Evolutionary conservation across 1,140 invertebrate species (phyloP), one percentile per base, ranked within the genome.

Genomic region (Leptonema lineaticorne): DNA sequence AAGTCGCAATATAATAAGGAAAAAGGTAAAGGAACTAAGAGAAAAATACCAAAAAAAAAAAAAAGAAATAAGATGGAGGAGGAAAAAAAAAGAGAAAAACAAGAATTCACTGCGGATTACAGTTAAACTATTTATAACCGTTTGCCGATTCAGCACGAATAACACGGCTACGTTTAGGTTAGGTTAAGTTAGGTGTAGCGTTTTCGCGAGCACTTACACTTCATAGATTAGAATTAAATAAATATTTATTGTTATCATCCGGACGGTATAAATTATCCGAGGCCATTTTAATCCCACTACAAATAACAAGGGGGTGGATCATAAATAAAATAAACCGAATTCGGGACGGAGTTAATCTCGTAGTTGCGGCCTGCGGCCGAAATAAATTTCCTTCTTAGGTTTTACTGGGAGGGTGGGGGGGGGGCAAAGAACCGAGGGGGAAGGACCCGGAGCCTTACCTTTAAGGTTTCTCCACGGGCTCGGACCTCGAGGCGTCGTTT

Each of bases 281-380:
- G 37, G 41, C 45, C 64, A 63, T 60, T 64, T 65, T 67, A 67
- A 71, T 67, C 65, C 70, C 50, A 41, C 26, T 64, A 71, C 69
- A 68, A 68, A 71, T 68, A 71, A 65, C 70, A 53, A 50, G 62
- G 53, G 62, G 53, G 62, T 28, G 48, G 50, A 50, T 67, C 67
- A 71, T 71, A 71, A 71, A 71, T 71, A 71, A 71, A 71, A 71
- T 71, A 71, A 71, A 68, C 70, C 70, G 56, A 71, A 71, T 71
- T 68, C 50, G 29, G 50, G 56, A 66, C 27, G 56, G 64, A 58
- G 64, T 64, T 66, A 66, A 66, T 66, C 64, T 66, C 64, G 62
- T 64, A 64, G 62, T 64, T 64, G 62, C 62, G 62, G 62, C 62
- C 62, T 64, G 62, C 45, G 62, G 62, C 62, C 62, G 62, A 64